Evolutionary conservation across 2,888 invertebrate genomes (phyloP).

Genomic region (Oligia strigilis): DNA sequence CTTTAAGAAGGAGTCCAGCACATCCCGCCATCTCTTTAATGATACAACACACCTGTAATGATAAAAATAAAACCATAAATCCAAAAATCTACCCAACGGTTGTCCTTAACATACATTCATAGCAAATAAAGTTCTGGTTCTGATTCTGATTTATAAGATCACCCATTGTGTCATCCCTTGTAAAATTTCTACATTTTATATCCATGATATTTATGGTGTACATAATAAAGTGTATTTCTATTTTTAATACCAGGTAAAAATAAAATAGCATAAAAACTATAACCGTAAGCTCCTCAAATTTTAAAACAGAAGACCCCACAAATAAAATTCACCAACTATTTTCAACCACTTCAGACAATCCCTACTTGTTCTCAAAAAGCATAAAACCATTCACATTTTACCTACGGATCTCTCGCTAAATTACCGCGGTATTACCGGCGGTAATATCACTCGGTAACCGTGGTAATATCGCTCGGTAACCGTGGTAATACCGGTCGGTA

Average conservation of each 20-base stretch:
- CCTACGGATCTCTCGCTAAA: slow-evolving; percentile 69
- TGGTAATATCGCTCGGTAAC: slow-evolving; percentile 45
- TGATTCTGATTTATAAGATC: too few relatives aligned
- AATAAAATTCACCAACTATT: slow-evolving; percentile 60
- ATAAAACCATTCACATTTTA: slow-evolving; percentile 71
- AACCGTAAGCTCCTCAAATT: neutral
- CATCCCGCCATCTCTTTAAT: too few relatives aligned
- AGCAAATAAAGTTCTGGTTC: too few relatives aligned
- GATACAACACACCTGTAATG: too few relatives aligned
- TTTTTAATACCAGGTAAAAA: too few relatives aligned
- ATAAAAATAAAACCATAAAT: neutral
- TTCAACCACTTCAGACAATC: slow-evolving; percentile 72
- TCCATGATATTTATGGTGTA: too few relatives aligned
- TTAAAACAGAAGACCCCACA: slow-evolving; percentile 13
- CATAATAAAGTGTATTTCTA: too few relatives aligned
- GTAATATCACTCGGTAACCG: slow-evolving; percentile 46
- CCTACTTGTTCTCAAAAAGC: slow-evolving; percentile 70
- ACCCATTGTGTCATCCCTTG: too few relatives aligned
- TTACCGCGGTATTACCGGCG: slow-evolving; percentile 65
- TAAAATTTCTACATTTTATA: too few relatives aligned
- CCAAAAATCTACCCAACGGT: too few relatives aligned
- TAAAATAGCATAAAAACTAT: neutral
- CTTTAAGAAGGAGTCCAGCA: too few relatives aligned
- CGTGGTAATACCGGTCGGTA: slow-evolving; percentile 42
- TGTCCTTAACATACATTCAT: too few relatives aligned